Evolutionary conservation across 1,140 invertebrate genomes (phyloP).

Genomic region (Diploscapter pachys): DNA sequence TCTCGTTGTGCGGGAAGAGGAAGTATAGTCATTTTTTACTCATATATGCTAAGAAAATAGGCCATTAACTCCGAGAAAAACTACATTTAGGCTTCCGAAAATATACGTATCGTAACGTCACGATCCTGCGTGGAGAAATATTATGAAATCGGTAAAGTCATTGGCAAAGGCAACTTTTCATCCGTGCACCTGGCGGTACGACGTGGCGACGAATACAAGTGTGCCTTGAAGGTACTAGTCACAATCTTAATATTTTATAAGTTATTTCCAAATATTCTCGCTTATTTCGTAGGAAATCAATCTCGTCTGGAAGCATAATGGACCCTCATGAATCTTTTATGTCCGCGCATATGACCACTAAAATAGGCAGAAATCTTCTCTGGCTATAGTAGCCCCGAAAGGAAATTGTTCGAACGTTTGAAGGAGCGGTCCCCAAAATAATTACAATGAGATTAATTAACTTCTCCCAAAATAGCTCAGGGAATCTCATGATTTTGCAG

Average conservation of each 20-base stretch:
- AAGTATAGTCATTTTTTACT: too few species aligned
- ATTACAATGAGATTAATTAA: neutral
- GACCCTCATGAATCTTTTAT: too few species aligned
- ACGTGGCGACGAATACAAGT: conserved; percentile 27
- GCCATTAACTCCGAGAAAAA: too few species aligned
- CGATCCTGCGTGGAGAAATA: conserved; percentile 25
- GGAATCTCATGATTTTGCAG: neutral
- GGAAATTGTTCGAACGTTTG: neutral
- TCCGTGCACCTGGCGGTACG: conserved; percentile 20
- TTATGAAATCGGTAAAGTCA: conserved; percentile 30
- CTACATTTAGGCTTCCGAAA: conserved; percentile 28
- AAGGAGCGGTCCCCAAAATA: neutral
- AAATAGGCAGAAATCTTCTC: neutral
- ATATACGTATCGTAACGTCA: conserved; percentile 23
- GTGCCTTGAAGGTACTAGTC: conserved; percentile 28
- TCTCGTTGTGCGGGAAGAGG: too few species aligned
- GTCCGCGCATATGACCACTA: too few species aligned
- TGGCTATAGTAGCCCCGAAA: too few species aligned
- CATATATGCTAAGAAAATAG: too few species aligned
- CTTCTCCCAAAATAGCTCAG: neutral
- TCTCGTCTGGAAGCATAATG: neutral
- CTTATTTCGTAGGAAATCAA: neutral
- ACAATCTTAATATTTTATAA: too few species aligned
- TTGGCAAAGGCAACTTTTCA: conserved; percentile 35
- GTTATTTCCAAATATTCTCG: too few species aligned